Conservation (phyloP, 2,113 vertebrate species). For the Forbesichthys papilliferus region DNA sequence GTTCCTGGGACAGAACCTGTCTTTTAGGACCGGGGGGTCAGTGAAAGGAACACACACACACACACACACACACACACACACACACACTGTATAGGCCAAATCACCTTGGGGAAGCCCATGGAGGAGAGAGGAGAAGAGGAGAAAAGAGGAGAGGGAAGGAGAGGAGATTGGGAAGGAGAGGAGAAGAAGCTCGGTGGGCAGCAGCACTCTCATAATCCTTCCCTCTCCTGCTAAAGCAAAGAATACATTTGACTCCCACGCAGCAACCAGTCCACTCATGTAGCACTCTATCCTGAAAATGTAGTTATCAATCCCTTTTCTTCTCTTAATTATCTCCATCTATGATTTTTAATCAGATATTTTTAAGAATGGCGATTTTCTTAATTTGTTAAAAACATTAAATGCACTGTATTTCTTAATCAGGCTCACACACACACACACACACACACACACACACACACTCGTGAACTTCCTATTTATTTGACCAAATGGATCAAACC, state of each 20-base stretch:
- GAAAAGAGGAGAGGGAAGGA: neutral
- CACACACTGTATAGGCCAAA: neutral
- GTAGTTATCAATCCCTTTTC: neutral
- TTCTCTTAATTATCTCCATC: conserved; percentile 15
- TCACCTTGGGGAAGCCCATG: neutral
- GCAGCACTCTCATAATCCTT: conserved; percentile 17
- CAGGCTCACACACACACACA: conserved; percentile 5
- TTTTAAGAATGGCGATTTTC: neutral
- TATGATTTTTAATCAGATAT: neutral
- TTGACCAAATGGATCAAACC: neutral
- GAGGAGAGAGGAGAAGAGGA: neutral
- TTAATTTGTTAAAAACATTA: no score
- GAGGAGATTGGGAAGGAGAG: conserved; percentile 13
- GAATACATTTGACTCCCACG: conserved; percentile 27
- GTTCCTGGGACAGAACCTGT: conserved; percentile 89
- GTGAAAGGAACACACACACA: conserved; percentile 4
- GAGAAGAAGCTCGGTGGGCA: conserved; percentile 32
- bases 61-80: neutral
- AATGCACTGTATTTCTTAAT: no score
- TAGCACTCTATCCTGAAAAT: neutral
- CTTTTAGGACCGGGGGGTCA: conserved; percentile 89
- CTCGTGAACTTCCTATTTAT: neutral
- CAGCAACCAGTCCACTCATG: neutral
- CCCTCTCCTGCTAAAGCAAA: neutral
- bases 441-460: conserved; percentile 7